Percentiles rank a stretch among this genome's conserved stretches.
These are phyloP conservation scores for Apocrypta bakeri DNA, from an alignment of 1,140 invertebrate genomes.

Conservation along the genomic window DNA sequence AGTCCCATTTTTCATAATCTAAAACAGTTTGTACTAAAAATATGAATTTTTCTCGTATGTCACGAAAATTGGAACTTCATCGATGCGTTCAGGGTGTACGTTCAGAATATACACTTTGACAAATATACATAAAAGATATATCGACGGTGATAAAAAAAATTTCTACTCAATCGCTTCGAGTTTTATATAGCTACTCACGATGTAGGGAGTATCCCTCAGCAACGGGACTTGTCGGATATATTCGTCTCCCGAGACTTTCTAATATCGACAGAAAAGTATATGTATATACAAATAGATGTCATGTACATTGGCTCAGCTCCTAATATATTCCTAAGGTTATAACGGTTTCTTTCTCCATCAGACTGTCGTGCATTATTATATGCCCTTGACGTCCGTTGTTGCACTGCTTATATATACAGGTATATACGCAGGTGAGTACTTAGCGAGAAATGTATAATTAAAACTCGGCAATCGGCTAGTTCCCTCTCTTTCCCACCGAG, in stretches of 20 bases:
- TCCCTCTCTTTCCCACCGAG: slow-evolving; percentile 35
- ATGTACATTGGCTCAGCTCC: not conserved
- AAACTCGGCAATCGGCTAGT: slow-evolving; percentile 41
- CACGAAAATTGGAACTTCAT: too few relatives aligned
- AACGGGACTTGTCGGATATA: too few relatives aligned
- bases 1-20: too few relatives aligned
- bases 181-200: not conserved
- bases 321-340: slow-evolving; percentile 5
- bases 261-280: not conserved
- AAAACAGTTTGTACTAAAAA: too few relatives aligned
- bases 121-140: too few relatives aligned
- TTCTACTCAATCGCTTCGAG: not conserved
- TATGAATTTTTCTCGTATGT: too few relatives aligned
- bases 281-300: too few relatives aligned
- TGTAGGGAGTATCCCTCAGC: not conserved
- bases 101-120: too few relatives aligned
- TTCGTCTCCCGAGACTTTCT: slow-evolving; percentile 1
- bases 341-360: not conserved
- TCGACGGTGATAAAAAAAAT: not conserved
- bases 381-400: not conserved
- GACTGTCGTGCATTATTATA: not conserved
- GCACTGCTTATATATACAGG: not conserved
- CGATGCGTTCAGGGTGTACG: too few relatives aligned
- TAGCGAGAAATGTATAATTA: slow-evolving; percentile 48
- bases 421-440: not conserved